phyloP scores from a whole-genome alignment of 2,113 vertebrate species.

The Archocentrus centrarchus region DNA sequence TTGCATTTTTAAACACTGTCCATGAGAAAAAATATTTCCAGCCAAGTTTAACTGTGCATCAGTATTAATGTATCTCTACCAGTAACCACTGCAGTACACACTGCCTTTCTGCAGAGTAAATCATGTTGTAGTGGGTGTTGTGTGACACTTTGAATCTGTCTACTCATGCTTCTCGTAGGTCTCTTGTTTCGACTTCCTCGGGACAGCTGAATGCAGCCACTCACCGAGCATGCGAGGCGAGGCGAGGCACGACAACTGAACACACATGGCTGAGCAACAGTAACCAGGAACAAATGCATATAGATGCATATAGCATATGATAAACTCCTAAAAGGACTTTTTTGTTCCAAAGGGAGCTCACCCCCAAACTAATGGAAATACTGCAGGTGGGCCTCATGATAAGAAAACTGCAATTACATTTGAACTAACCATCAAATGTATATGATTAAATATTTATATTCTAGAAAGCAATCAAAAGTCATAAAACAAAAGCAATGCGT shows the following conservation, averaged over 20 bases:
- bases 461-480: too few species aligned
- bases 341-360: too few species aligned
- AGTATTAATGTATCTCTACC: background rate
- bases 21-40: background rate
- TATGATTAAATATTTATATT: too few species aligned
- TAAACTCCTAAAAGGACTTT: background rate
- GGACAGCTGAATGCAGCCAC: background rate
- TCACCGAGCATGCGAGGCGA: background rate
- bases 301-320: accelerated
- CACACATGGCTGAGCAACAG: background rate
- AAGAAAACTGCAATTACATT: background rate
- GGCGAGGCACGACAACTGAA: accelerated
- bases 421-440: too few species aligned
- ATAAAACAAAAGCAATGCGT: too few species aligned
- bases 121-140: background rate
- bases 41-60: background rate
- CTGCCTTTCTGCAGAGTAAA: background rate
- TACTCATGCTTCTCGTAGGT: background rate
- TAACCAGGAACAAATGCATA: background rate
- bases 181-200: background rate
- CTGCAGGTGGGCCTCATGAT: background rate
- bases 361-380: background rate
- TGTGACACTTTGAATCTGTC: background rate
- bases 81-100: background rate
- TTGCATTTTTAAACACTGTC: too few species aligned